phyloP scores from a whole-genome alignment of 2,113 vertebrate species.

The Macheiramphus alcinus region DNA sequence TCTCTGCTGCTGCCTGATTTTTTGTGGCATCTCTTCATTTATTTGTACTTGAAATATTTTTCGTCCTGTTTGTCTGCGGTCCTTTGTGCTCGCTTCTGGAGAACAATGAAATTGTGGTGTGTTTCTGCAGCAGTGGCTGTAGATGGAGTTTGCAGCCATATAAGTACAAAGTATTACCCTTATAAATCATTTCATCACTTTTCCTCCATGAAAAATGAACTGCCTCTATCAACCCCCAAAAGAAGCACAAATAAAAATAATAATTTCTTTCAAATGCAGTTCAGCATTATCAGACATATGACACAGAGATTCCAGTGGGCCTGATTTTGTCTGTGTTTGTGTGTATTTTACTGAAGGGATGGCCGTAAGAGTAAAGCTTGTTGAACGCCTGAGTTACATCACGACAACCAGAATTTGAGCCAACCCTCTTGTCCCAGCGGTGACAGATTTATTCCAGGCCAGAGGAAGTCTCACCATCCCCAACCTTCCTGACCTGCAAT shows the following conservation, averaged over 20 bases:
- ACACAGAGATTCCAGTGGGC: background rate
- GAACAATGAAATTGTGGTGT: background rate
- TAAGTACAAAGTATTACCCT: background rate
- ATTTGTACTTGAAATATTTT: background rate
- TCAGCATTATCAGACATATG: background rate
- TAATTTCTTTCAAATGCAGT: background rate
- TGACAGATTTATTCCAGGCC: background rate
- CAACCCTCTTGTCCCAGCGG: fast-evolving
- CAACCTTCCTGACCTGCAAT: background rate
- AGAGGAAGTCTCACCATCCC: background rate
- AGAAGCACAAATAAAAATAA: background rate
- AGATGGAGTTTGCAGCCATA: background rate
- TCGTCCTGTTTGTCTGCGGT: background rate
- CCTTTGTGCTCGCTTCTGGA: background rate
- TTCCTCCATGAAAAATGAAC: background rate
- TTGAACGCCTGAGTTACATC: background rate
- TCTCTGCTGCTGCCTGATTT: background rate
- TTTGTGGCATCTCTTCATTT: conserved; percentile 14
- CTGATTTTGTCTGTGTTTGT: background rate
- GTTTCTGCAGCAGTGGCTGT: background rate
- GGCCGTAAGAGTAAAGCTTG: background rate
- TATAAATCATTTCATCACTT: background rate
- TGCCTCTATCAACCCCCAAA: background rate
- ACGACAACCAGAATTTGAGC: background rate
- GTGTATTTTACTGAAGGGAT: background rate